These are phyloP conservation scores for Petrocephalus microphthalmus DNA, from an alignment of 2,113 vertebrate species.

Conservation along the genomic window DNA sequence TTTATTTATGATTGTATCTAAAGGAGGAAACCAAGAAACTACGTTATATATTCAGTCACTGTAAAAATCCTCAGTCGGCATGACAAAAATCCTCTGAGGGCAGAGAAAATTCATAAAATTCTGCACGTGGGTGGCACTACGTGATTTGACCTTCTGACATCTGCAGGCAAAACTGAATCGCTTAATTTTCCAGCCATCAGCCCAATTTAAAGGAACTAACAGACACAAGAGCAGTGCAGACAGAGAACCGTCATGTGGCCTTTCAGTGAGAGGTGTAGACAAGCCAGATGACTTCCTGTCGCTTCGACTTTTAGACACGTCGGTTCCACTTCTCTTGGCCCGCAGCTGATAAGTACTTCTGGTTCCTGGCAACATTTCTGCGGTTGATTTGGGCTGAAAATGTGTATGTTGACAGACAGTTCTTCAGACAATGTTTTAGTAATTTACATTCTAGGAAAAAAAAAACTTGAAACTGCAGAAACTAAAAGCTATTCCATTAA, in stretches of 20 bases:
- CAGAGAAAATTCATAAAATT: not conserved
- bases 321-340: conserved; percentile 62
- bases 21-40: not conserved
- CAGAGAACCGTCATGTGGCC: conserved; percentile 64
- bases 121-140: not conserved
- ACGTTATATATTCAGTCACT: not conserved
- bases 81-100: not conserved
- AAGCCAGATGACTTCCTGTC: conserved; percentile 68
- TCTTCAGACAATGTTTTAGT: conserved; percentile 7
- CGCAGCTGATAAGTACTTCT: conserved; percentile 24
- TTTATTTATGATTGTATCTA: not conserved
- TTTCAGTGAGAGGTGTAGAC: conserved; percentile 54
- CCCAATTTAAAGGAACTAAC: conserved; percentile 61
- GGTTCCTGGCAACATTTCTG: conserved; percentile 16
- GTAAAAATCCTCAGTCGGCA: not conserved
- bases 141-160: conserved; percentile 32
- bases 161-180: conserved; percentile 32
- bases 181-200: conserved; percentile 59
- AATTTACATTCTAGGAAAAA: not conserved
- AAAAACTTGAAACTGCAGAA: not conserved
- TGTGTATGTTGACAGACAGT: not conserved
- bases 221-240: conserved; percentile 60
- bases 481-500: not conserved
- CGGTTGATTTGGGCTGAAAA: not conserved
- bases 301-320: conserved; percentile 50